Percentiles rank a stretch among this genome's conserved stretches.
phyloP scores from a whole-genome alignment of 2,888 invertebrate species.

The Cepaea hortensis region DNA sequence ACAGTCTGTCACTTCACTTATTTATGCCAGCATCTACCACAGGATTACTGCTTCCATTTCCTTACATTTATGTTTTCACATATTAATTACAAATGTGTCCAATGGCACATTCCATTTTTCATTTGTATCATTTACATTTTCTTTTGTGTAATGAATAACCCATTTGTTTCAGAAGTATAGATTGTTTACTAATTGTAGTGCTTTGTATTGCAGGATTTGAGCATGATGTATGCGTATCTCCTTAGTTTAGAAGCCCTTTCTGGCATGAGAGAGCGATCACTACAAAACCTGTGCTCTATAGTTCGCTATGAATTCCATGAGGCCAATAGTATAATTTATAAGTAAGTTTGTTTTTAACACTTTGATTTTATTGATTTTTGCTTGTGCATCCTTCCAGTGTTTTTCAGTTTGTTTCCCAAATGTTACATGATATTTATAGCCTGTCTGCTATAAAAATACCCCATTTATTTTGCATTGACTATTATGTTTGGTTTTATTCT shows the following conservation, averaged over 20 bases:
- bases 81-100: no score
- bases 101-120: no score
- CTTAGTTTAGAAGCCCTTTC: slow-evolving; percentile 84
- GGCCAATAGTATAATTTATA: slow-evolving; percentile 87
- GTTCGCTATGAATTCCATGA: slow-evolving; percentile 86
- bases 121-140: no score
- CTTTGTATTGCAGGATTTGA: slow-evolving; percentile 82
- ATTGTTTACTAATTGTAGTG: not conserved
- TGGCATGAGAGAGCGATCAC: slow-evolving; percentile 83
- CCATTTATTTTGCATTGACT: no score
- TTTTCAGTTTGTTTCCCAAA: not conserved
- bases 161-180: no score
- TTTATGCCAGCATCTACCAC: no score
- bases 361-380: not conserved
- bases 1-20: no score
- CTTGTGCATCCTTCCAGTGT: not conserved
- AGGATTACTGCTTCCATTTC: no score
- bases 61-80: no score
- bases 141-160: no score
- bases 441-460: no score
- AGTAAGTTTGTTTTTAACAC: slow-evolving; percentile 80
- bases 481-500: no score
- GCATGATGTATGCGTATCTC: slow-evolving; percentile 85
- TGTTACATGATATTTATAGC: not conserved
- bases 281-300: slow-evolving; percentile 83